phyloP scores from a whole-genome alignment of 2,113 vertebrate species.

The Hydrolagus affinis region DNA sequence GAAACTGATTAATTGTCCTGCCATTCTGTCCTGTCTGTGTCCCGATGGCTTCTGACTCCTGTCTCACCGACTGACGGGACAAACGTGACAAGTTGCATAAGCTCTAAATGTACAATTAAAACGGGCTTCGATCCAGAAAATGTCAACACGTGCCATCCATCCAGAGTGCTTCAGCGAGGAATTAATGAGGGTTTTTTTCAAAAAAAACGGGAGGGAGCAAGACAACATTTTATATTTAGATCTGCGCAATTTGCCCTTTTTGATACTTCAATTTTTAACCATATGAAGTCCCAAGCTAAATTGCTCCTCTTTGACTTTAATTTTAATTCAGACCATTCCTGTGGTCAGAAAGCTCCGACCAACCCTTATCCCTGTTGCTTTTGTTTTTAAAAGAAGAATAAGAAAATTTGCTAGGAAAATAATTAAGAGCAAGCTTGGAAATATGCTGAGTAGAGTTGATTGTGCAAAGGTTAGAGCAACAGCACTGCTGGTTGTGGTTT shows the following conservation, averaged over 20 bases:
- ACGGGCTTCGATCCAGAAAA: slow-evolving; percentile 9
- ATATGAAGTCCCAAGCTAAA: background rate
- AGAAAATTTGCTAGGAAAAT: background rate
- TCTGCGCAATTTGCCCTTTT: too few species aligned
- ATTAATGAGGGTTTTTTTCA: slow-evolving; percentile 12
- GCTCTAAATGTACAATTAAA: slow-evolving; percentile 23
- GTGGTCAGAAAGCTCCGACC: too few species aligned
- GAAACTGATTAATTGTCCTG: slow-evolving; percentile 28
- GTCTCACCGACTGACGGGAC: background rate
- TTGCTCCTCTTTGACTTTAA: background rate
- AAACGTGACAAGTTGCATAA: slow-evolving; percentile 14
- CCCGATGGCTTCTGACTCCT: slow-evolving; percentile 13
- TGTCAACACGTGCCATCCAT: background rate
- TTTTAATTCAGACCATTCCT: background rate
- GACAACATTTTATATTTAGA: too few species aligned
- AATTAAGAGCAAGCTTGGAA: background rate
- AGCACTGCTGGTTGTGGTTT: background rate
- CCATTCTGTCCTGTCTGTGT: background rate
- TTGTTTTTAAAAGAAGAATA: background rate
- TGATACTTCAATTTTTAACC: background rate
- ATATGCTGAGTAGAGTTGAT: background rate
- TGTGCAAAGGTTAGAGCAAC: background rate
- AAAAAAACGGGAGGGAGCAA: background rate
- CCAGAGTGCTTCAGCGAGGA: background rate
- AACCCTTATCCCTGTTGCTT: background rate